Evolutionary conservation across 2,797 vertebrate genomes (phyloP), one percentile per base, ranked within the genome.

Genomic region (Potorous gilbertii): DNA sequence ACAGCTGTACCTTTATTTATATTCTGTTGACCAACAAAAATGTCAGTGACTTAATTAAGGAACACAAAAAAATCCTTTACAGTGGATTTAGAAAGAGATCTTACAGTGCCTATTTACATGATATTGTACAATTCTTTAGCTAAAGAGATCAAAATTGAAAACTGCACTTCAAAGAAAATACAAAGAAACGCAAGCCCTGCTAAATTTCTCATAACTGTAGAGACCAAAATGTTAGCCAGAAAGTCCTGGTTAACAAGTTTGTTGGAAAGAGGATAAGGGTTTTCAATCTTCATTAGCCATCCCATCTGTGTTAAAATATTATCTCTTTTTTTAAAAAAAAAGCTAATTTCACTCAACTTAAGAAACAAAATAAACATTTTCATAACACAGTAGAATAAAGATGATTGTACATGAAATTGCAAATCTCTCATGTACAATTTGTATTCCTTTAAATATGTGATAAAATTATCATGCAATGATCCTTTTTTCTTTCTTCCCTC

Each of bases 1-100:
- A 94, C 54, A 95, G 5, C 1, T 31, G 91, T 59, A 4, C n/a
- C 54, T 92, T 94, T 74, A 55, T 92, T 94, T 74, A 55, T 5
- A 55, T 28, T 24, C 89, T 92, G 93, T 95, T n/a, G 92, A 10
- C 56, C 55, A 90, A 89, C 5, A 90, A 59, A 95, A 18, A 34
- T n/a, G 8, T 14, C 34, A 91, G 40, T 81, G 54, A 18, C 54
- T 55, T 34, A 54, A 90, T 90, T 52, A 91, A 55, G 54, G 55
- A 81, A 81, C n/a, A 74, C n/a, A 46, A 46, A 81, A 50, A 9
- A 81, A 24, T 40, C 74, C n/a, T 81, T 46, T 81, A 46, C 18
- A 40, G 5, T 74, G 66, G 57, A 74, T 74, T 40, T 21, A 18
- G 90, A 91, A 91, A 92, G n/a, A 94, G 55, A 0, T 11, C 2